Base-by-base conservation (phyloP, 2,888 invertebrate species). In the Xanthia icteritia region DNA sequence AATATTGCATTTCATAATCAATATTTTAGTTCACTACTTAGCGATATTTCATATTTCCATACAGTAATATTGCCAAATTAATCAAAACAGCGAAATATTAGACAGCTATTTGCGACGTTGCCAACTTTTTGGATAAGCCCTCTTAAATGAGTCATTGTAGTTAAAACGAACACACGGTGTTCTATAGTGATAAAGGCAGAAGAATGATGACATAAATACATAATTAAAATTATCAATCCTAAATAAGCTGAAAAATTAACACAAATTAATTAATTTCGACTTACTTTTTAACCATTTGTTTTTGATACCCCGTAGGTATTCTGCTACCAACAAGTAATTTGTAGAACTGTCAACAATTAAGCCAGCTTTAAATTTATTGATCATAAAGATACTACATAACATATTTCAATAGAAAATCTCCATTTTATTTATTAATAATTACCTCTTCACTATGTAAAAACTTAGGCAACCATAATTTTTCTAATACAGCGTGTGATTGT, bases 361-460 rank as follows among this genome's bases (percentile, higher is more conserved):
- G 31, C 2, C 17, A 60, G 11, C 42, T 63, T 72, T 63, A 82
- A 76, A 61, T 64, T 39, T 48, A 67, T 60, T 51, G n/a, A 39
- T 27, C 42, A 74, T 60, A 31, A 31, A 31, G 31, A 31, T 31
- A 31, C 31, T 31, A 31, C 31, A 31, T 31, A 31, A 2, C 31
- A 31, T 31, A 31, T 31, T 31, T 31, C 1, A 31, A 31, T 31
- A 31, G 31, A 31, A 31, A 31, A 31, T 31, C 31, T 31, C 31
- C 31, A 31, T 31, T 31, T 31, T 31, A 60, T 60, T 31, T 58
- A n/a, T 20, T 56, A 36, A 60, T 69, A 89, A 89, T 67, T 93
- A 98, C 98, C 96, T 98, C 98, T 94, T 98, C 98, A 92, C 98
- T 98, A 90, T 98, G 98, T 92, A 98, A 97, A 95, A 98, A 99